These are phyloP conservation scores for Drosophila asahinai DNA, from an alignment of 1,140 invertebrate genomes.

Conservation along the genomic window DNA sequence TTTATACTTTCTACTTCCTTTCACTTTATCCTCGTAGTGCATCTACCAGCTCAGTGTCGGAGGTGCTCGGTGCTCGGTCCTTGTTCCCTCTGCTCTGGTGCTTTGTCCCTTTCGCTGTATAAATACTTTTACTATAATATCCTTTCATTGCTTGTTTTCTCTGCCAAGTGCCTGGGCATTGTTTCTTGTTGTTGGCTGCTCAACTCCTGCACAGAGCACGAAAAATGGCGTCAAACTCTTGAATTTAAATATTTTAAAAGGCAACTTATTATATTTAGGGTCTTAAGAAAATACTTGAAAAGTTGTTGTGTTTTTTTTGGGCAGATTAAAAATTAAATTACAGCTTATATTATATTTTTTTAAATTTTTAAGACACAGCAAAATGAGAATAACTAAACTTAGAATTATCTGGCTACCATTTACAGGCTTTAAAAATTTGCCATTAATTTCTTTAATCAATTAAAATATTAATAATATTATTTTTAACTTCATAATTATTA, in stretches of 20 bases:
- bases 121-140: constrained; percentile 84
- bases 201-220: constrained; percentile 3
- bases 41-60: constrained; percentile 43
- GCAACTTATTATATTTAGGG: not conserved
- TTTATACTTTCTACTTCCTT: constrained; percentile 84
- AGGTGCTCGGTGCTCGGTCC: constrained; percentile 9
- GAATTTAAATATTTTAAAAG: no score
- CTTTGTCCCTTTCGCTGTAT: constrained; percentile 69
- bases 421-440: no score
- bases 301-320: no score
- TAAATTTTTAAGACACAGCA: no score
- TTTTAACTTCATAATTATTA: not conserved
- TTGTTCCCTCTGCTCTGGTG: constrained; percentile 19
- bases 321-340: not conserved
- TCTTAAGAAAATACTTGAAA: not conserved
- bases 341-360: no score
- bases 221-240: no score
- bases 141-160: constrained; percentile 82
- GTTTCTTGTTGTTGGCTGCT: constrained; percentile 59
- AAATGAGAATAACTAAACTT: no score
- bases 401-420: no score
- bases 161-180: constrained; percentile 72
- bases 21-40: constrained; percentile 76
- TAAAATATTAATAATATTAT: not conserved
- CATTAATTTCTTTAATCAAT: not conserved